Evolutionary conservation across 2,113 vertebrate species (phyloP), one percentile per base, ranked within the genome.

Genomic region (Epinephelus lanceolatus): DNA sequence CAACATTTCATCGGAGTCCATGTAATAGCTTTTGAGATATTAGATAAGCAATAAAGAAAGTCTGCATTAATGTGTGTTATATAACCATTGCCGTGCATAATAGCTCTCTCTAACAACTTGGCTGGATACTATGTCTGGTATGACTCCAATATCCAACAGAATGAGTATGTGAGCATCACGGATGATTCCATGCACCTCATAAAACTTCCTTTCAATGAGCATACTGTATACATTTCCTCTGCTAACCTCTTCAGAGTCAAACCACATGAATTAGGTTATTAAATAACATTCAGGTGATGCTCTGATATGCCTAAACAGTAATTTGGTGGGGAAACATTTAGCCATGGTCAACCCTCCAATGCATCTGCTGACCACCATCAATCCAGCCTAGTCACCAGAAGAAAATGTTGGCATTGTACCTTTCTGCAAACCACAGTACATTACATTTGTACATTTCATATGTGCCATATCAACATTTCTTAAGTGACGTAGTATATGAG

Each of bases 51-150:
- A 62, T 51, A 51, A 42, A 12, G 5, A 60, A 72, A 52, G 51
- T 27, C 14, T 76, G 3, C 30, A 53, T 62, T 0, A 66, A 37
- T 25, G 33, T 6, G 42, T 21, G 53, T 80, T 76, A 19, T 37
- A 63, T 4, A 83, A 45, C 51, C 42, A 65, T 51, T 27, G 23
- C 37, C 21, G 27, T 57, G 18, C 23, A 71, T 45, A 49, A 51
- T 40, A 69, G 77, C n/a, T 33, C 3, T 1, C n/a, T 47, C 7
- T 10, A 66, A 47, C 0, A 63, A 53, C 62, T 69, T 72, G 71
- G 65, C 74, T 18, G 59, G 33, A 82, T 21, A 37, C 73, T 73
- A 65, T 45, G 78, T 60, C 69, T 86, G 72, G 51, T n/a, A 49
- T 1, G 51, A 51, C 21, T 67, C 79, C 65, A 72, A 53, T 25